Conservation (phyloP, 2,113 vertebrate species). For the Anser brachyrhynchus region DNA sequence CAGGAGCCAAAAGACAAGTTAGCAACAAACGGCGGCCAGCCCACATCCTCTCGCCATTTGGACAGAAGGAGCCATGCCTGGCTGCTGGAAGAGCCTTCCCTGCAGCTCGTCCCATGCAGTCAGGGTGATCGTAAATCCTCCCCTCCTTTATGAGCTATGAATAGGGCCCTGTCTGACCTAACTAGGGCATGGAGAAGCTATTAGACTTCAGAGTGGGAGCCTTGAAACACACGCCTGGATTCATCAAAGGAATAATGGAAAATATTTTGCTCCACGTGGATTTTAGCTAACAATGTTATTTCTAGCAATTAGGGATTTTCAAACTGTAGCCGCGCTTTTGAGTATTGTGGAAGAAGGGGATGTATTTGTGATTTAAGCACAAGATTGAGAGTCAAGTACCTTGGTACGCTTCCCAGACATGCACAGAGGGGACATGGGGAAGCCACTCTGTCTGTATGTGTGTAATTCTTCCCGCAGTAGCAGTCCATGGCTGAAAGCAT, state of each 20-base stretch:
- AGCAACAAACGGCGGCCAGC: background rate
- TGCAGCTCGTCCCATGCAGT: constrained; percentile 47
- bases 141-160: constrained; percentile 49
- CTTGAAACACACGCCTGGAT: constrained; percentile 53
- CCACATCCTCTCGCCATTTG: constrained; percentile 34
- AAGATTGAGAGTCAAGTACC: background rate
- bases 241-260: constrained; percentile 68
- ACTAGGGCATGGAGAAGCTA: constrained; percentile 64
- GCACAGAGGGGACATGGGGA: background rate
- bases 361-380: background rate
- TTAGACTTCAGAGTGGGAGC: constrained; percentile 60
- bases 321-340: background rate
- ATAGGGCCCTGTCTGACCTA: constrained; percentile 69
- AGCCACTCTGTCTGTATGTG: background rate
- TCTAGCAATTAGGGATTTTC: constrained; percentile 43
- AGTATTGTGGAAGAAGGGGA: background rate
- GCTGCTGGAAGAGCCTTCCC: constrained; percentile 42
- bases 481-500: background rate
- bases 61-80: background rate
- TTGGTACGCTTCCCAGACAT: background rate
- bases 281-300: constrained; percentile 46
- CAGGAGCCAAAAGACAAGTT: constrained; percentile 32
- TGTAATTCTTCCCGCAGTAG: background rate
- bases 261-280: constrained; percentile 33
- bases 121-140: constrained; percentile 53